A percentile compares a stretch with the other conserved stretches of the same genome.
Conservation (phyloP, 2,888 invertebrate species). For the Synanthedon myopaeformis region DNA sequence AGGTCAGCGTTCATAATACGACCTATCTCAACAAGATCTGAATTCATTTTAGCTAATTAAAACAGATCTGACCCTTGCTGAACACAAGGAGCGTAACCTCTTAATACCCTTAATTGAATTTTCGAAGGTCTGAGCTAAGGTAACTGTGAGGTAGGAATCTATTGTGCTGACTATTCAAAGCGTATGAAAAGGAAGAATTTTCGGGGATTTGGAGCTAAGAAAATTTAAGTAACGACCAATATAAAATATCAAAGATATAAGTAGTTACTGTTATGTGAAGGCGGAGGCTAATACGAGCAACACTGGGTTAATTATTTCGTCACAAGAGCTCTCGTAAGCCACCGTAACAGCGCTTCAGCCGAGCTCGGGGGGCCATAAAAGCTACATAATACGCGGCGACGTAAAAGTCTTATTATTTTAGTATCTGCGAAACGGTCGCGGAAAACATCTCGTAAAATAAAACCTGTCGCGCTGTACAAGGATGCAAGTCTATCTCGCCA, state of each 20-base stretch:
- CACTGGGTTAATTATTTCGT: constrained; percentile 65
- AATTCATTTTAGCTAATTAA: constrained; percentile 20
- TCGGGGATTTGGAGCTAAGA: background rate
- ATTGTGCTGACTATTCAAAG: no score
- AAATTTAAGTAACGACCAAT: constrained; percentile 4
- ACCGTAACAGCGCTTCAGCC: constrained; percentile 58
- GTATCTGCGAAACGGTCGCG: constrained; percentile 64
- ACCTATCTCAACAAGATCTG: constrained; percentile 12
- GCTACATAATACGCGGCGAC: constrained; percentile 64
- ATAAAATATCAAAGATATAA: constrained; percentile 36
- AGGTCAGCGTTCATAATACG: constrained; percentile 4
- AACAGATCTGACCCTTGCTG: constrained; percentile 11
- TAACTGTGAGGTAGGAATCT: no score
- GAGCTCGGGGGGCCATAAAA: constrained; percentile 59
- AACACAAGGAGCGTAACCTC: constrained; percentile 17
- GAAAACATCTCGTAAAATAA: constrained; percentile 66
- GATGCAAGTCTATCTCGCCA: constrained; percentile 39
- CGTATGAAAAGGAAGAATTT: no score
- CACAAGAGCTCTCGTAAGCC: constrained; percentile 63
- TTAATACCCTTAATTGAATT: constrained; percentile 12
- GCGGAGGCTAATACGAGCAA: constrained; percentile 51
- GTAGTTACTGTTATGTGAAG: constrained; percentile 34
- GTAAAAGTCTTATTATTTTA: constrained; percentile 69
- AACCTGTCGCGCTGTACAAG: constrained; percentile 44
- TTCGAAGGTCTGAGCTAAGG: no score